Evolutionary conservation across 2,888 invertebrate species (phyloP).

Genomic region (Clanis bilineata): DNA sequence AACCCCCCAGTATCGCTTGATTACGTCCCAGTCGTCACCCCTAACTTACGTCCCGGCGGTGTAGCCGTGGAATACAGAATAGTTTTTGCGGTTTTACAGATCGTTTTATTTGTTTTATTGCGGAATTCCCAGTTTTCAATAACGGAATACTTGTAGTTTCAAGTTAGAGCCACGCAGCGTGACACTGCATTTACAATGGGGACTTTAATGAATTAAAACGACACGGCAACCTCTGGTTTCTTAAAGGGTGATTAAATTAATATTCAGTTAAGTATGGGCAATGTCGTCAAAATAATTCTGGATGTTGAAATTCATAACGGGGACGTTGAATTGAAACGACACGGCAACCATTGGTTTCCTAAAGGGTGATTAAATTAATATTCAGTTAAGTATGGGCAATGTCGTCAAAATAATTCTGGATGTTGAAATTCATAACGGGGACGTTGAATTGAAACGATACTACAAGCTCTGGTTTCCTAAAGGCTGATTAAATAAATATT

Average conservation of each 20-base stretch:
- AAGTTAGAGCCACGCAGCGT: neutral
- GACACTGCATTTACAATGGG: neutral
- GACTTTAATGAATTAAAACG: neutral
- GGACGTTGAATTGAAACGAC: too few relatives aligned
- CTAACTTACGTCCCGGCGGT: slow-evolving; percentile 6
- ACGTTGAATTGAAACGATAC: too few relatives aligned
- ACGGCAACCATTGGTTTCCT: too few relatives aligned
- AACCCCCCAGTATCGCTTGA: neutral
- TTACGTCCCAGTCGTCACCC: neutral
- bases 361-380: too few relatives aligned
- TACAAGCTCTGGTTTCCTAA: too few relatives aligned
- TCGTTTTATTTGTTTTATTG: slow-evolving; percentile 1
- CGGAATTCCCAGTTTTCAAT: neutral
- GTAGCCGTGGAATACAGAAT: slow-evolving; percentile 18
- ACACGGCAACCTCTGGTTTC: neutral
- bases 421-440: neutral
- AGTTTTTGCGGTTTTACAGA: slow-evolving; percentile 13
- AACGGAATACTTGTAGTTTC: neutral
- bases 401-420: too few relatives aligned
- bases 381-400: too few relatives aligned
- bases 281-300: too few relatives aligned
- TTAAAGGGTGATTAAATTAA: too few relatives aligned
- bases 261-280: too few relatives aligned
- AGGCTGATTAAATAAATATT: too few relatives aligned
- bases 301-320: too few relatives aligned